phyloP scores from a whole-genome alignment of 2,888 invertebrate species.

The Augochlorella aurata region DNA sequence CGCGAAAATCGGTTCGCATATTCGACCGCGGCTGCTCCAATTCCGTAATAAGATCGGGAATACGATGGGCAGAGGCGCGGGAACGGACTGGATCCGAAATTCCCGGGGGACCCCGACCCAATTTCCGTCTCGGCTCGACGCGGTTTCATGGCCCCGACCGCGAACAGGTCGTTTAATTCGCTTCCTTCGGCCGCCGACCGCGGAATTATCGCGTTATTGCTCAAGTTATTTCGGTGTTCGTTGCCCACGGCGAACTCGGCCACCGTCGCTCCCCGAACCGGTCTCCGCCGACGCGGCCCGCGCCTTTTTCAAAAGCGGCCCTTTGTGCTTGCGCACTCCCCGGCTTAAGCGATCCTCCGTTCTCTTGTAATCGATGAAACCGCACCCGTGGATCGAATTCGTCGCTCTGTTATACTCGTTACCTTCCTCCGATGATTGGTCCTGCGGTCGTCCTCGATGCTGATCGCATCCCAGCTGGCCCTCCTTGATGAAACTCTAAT shows the following conservation, averaged over 20 bases:
- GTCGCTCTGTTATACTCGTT: neutral
- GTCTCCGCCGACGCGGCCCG: neutral
- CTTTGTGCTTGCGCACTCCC: neutral
- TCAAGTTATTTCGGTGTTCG: constrained; percentile 50
- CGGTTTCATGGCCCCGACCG: constrained; percentile 52
- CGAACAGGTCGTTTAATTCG: constrained; percentile 66
- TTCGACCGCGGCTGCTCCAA: constrained; percentile 49
- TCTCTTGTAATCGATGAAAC: constrained; percentile 4
- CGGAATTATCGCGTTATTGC: constrained; percentile 62
- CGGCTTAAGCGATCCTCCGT: neutral
- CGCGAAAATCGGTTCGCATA: constrained; percentile 47
- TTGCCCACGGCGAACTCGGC: constrained; percentile 10
- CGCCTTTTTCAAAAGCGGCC: neutral
- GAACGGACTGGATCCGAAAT: constrained; percentile 39
- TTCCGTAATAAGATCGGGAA: constrained; percentile 65
- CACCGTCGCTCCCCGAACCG: neutral
- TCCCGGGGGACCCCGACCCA: constrained; percentile 62
- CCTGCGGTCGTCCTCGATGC: neutral
- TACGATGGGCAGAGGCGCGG: neutral
- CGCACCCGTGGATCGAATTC: constrained; percentile 11
- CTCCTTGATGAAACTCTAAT: neutral
- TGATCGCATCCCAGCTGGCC: neutral
- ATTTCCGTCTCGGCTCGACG: constrained; percentile 63
- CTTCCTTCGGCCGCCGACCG: constrained; percentile 48
- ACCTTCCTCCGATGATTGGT: neutral